Percentiles rank a stretch among this genome's conserved stretches.
These are phyloP conservation scores for Melierax canorus DNA, from an alignment of 2,113 vertebrate species.

Conservation along the genomic window DNA sequence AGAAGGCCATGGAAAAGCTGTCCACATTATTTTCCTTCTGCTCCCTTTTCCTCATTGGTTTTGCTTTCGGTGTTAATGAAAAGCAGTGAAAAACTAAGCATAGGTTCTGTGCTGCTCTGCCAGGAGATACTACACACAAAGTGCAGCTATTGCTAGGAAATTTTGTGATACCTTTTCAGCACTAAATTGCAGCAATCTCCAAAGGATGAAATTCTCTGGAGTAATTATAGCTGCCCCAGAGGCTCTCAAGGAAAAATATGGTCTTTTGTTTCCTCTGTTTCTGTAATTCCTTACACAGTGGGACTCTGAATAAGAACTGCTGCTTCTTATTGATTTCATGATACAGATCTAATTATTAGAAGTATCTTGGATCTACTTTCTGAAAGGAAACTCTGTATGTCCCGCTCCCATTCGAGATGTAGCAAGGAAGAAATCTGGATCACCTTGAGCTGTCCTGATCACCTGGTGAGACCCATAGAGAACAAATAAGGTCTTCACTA, in stretches of 20 bases:
- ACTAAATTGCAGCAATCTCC: not conserved
- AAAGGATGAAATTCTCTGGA: not conserved
- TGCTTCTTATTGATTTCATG: not conserved
- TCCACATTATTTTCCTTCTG: fast-evolving
- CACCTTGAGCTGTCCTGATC: not conserved
- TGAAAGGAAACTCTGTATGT: not conserved
- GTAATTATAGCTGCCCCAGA: not conserved
- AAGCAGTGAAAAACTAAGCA: not conserved
- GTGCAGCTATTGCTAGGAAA: not conserved
- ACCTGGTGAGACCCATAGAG: not conserved
- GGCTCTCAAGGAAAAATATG: not conserved
- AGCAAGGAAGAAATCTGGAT: not conserved
- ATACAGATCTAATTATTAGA: not conserved
- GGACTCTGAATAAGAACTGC: not conserved
- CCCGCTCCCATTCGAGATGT: not conserved
- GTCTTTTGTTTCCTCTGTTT: not conserved
- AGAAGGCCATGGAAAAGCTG: not conserved
- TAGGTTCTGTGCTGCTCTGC: not conserved
- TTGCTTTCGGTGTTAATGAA: not conserved
- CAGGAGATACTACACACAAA: not conserved
- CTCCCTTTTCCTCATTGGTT: not conserved
- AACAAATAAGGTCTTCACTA: not conserved
- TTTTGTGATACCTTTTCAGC: not conserved
- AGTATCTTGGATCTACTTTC: not conserved
- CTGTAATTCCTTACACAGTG: not conserved